Percentiles rank a stretch among this genome's conserved stretches.
phyloP scores from a whole-genome alignment of 2,797 vertebrate genomes.

The Cyprinodon diabolis region DNA sequence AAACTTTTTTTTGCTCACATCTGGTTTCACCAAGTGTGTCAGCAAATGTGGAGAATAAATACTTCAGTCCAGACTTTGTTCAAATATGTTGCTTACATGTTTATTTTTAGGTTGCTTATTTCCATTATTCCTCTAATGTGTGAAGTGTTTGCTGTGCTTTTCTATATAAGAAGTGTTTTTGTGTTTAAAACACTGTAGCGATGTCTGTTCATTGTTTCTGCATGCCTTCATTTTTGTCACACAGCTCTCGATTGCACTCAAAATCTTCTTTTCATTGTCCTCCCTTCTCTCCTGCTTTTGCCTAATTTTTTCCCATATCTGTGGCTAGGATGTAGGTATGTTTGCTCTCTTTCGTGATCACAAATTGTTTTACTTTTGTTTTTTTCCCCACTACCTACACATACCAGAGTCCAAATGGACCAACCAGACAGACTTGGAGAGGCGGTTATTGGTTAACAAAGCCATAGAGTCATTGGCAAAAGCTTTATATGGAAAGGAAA shows the following conservation, averaged over 20 bases:
- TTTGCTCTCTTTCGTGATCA: conserved; percentile 58
- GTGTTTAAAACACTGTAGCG: conserved; percentile 9
- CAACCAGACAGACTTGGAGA: conserved; percentile 15
- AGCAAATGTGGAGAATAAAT: neutral
- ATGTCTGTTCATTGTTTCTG: conserved; percentile 1
- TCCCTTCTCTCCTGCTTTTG: conserved; percentile 67
- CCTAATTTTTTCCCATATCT: conserved; percentile 70
- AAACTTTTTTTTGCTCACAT: neutral
- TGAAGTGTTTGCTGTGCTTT: neutral
- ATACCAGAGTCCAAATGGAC: conserved; percentile 5
- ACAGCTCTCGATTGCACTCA: conserved; percentile 18
- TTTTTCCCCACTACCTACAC: neutral
- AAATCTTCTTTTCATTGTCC: conserved; percentile 44
- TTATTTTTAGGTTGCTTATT: neutral
- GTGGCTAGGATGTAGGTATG: conserved; percentile 84
- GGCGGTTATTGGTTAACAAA: conserved; percentile 10
- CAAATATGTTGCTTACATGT: too few relatives aligned
- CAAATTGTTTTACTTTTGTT: conserved; percentile 7
- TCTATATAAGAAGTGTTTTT: conserved; percentile 6
- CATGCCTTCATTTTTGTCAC: conserved; percentile 21
- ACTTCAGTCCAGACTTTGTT: too few relatives aligned
- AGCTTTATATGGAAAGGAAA: conserved; percentile 8
- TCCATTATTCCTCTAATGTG: neutral
- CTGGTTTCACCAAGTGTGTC: neutral
- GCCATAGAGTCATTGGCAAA: conserved; percentile 9